phyloP scores from a whole-genome alignment of 2,113 vertebrate genomes.

The Cavia aperea region DNA sequence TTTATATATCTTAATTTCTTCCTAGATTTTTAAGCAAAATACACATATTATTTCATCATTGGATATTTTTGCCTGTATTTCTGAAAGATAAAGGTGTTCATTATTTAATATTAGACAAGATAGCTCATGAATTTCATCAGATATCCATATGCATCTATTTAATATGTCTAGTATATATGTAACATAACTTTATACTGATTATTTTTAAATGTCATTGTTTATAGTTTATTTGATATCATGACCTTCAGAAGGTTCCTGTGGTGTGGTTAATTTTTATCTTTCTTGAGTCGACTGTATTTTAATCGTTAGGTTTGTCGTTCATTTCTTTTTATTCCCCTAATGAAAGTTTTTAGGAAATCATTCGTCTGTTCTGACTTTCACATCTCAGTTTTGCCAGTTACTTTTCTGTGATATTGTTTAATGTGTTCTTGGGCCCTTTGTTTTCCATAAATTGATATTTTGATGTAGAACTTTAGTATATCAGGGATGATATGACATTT shows the following conservation, averaged over 20 bases:
- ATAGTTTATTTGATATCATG: not conserved
- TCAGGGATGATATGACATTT: not conserved
- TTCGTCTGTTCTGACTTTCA: not conserved
- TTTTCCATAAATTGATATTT: not conserved
- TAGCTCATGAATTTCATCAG: not conserved
- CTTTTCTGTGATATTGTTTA: not conserved
- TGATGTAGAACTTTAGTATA: not conserved
- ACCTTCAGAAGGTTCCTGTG: not conserved
- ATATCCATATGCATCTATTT: not conserved
- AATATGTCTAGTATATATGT: not conserved
- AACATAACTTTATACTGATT: not conserved
- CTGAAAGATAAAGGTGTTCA: not conserved
- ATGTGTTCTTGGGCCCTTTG: not conserved
- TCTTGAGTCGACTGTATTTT: not conserved
- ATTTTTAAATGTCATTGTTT: not conserved
- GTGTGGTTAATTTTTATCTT: not conserved
- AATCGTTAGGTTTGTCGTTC: not conserved
- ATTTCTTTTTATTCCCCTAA: rapidly evolving
- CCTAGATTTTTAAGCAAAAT: not conserved
- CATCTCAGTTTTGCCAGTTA: not conserved
- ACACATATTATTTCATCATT: not conserved
- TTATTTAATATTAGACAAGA: not conserved
- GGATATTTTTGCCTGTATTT: not conserved
- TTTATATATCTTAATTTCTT: not conserved
- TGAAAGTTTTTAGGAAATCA: not conserved